Conservation (phyloP, 2,888 invertebrate species). For the Branchipolynoe longqiensis region DNA sequence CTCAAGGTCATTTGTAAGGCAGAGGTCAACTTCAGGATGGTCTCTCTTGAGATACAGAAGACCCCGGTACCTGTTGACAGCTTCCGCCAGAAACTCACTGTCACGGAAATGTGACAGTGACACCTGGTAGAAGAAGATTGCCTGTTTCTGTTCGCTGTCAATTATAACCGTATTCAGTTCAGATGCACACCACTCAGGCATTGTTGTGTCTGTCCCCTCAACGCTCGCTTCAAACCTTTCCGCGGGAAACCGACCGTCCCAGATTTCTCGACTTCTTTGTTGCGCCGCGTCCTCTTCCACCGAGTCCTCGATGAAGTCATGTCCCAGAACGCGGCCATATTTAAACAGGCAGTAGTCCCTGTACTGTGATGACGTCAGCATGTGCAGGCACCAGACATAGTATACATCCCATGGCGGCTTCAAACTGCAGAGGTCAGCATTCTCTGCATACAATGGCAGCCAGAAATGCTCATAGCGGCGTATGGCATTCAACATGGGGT, state of each 20-base stretch:
- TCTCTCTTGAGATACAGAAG: not conserved
- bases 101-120: conserved; percentile 8
- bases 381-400: conserved; percentile 44
- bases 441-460: not conserved
- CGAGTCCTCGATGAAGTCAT: not conserved
- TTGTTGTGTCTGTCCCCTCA: not conserved
- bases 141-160: conserved; percentile 7
- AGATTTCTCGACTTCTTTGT: not conserved
- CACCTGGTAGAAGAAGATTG: conserved; percentile 16
- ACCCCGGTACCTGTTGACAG: not conserved
- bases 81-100: not conserved
- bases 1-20: not conserved
- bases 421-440: not conserved
- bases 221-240: conserved; percentile 9
- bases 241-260: conserved; percentile 1
- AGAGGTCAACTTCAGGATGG: conserved; percentile 15
- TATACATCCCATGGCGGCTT: conserved; percentile 34
- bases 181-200: not conserved
- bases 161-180: conserved; percentile 4
- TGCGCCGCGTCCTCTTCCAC: not conserved
- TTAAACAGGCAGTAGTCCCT: not conserved
- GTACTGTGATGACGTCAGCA: not conserved
- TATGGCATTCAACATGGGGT: conserved; percentile 13
- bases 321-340: conserved; percentile 11
- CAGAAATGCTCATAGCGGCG: conserved; percentile 12